phyloP scores from a whole-genome alignment of 2,888 invertebrate genomes.

The Gari tellinella region DNA sequence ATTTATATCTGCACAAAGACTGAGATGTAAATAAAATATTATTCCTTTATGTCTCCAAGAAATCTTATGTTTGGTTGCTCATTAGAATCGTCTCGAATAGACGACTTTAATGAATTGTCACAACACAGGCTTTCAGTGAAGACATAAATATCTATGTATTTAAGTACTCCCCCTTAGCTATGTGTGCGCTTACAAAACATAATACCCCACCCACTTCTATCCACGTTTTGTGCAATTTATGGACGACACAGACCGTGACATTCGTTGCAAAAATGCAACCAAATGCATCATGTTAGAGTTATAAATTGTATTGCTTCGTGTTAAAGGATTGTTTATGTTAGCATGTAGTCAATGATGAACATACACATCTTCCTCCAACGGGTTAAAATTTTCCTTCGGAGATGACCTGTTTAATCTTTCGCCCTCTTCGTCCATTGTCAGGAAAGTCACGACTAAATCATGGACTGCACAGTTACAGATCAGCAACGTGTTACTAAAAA shows the following conservation, averaged over 20 bases:
- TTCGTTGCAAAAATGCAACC: constrained; percentile 31
- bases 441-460: neutral
- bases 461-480: neutral
- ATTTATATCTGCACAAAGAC: too few species aligned
- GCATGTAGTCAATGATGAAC: constrained; percentile 15
- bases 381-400: constrained; percentile 73
- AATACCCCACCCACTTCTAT: constrained; percentile 18
- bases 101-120: too few species aligned
- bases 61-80: too few species aligned
- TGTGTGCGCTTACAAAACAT: too few species aligned
- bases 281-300: constrained; percentile 2
- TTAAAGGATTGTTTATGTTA: neutral
- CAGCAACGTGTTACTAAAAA: too few species aligned
- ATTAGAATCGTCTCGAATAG: too few species aligned
- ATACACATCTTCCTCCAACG: constrained; percentile 72
- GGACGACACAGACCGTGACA: neutral
- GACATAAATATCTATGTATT: too few species aligned
- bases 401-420: constrained; percentile 56
- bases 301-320: constrained; percentile 8
- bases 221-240: neutral
- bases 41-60: too few species aligned
- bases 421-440: constrained; percentile 73
- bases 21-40: too few species aligned
- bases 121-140: too few species aligned
- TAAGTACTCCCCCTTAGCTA: too few species aligned